Conservation (phyloP, 1,140 invertebrate genomes). For the Polyergus mexicanus region DNA sequence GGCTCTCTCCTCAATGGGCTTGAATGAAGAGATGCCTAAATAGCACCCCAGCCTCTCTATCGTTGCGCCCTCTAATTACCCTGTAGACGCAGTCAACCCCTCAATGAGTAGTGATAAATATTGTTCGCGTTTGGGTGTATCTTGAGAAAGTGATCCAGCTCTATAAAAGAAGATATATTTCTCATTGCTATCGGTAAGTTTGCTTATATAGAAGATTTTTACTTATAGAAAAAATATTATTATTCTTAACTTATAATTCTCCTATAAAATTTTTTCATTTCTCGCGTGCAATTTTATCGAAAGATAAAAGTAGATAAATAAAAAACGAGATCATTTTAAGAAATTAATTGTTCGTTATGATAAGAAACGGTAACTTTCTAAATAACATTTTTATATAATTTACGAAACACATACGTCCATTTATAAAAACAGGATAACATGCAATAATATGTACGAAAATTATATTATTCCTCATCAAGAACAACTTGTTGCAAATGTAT, state of each 20-base stretch:
- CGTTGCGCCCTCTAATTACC: slow-evolving; percentile 86
- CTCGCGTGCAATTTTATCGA: not conserved
- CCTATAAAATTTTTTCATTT: not conserved
- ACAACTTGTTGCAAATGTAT: not conserved
- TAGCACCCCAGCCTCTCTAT: slow-evolving; percentile 76
- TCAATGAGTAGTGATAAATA: slow-evolving; percentile 84
- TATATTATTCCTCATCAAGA: not conserved
- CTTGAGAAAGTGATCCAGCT: slow-evolving; percentile 72
- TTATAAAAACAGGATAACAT: not conserved
- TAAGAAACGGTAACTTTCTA: not conserved
- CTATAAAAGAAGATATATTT: slow-evolving; percentile 48
- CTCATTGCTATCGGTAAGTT: not conserved
- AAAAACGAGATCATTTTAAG: not conserved
- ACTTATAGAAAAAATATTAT: not conserved
- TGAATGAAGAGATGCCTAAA: slow-evolving; percentile 80
- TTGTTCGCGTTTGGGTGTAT: slow-evolving; percentile 80
- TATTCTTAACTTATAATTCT: not conserved
- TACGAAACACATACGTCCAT: not conserved
- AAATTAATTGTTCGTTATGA: not conserved
- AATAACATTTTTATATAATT: not conserved
- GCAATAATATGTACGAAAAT: not conserved
- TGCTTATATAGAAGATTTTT: not conserved
- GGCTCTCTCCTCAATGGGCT: slow-evolving; percentile 75
- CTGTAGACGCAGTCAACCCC: slow-evolving; percentile 80
- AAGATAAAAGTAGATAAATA: slow-evolving; percentile 8